Percentiles rank a stretch among this genome's conserved stretches.
phyloP scores from a whole-genome alignment of 2,797 vertebrate genomes.

The Rhinogobio ventralis region DNA sequence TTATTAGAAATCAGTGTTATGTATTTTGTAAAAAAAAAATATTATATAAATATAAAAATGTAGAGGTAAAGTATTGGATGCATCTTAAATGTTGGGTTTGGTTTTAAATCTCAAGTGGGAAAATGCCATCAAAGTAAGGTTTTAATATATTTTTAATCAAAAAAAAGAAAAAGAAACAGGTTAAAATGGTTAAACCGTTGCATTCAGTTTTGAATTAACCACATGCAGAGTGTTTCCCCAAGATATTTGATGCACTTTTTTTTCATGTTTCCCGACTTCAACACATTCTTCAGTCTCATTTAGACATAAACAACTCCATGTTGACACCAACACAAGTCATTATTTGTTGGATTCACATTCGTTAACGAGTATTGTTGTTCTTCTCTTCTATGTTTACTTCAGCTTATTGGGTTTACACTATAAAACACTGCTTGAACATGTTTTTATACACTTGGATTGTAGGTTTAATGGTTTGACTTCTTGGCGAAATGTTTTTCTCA shows the following conservation, averaged over 20 bases:
- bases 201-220: conserved; percentile 58
- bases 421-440: conserved; percentile 38
- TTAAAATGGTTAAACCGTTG: conserved; percentile 71
- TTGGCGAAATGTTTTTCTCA: conserved; percentile 2
- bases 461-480: conserved; percentile 25
- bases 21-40: conserved; percentile 71
- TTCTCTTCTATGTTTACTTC: conserved; percentile 1
- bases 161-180: conserved; percentile 61
- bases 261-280: conserved; percentile 2
- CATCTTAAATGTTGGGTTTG: conserved; percentile 74
- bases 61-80: conserved; percentile 74
- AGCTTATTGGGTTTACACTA: conserved; percentile 34
- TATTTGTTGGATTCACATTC: background rate
- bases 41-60: conserved; percentile 52
- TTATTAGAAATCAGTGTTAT: conserved; percentile 83
- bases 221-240: conserved; percentile 57
- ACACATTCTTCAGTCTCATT: conserved; percentile 5
- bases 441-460: conserved; percentile 19
- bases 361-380: background rate
- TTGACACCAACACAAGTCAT: background rate
- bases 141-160: conserved; percentile 71
- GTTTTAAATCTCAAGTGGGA: conserved; percentile 63
- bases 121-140: conserved; percentile 68
- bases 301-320: background rate
- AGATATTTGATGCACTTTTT: conserved; percentile 61